Evolutionary conservation across 92 coral and sea anemone genomes (phyloP), one percentile per base, ranked within the genome.

Genomic region (Metridium senile): DNA sequence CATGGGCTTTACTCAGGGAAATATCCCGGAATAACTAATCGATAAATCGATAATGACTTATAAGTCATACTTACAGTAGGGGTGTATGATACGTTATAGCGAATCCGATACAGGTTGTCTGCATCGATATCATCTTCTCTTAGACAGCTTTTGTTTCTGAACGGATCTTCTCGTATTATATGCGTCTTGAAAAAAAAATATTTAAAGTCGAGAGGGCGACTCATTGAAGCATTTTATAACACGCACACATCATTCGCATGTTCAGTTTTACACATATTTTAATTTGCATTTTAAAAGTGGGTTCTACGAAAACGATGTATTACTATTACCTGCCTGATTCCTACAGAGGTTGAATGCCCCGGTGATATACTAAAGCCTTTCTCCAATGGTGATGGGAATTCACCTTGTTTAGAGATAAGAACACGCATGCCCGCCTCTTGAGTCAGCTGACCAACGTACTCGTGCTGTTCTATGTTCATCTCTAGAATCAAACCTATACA

Each of bases 341-440:
- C 93, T 18, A 68, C 78, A 33, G 87, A 78, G 0, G 86, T 84
- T 11, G 93, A 87, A 22, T 66, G 75, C 28, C 93, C 93, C 11
- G 93, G 93, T 19, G 93, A 62, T 27, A 88, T 31, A 33, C 93
- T 88, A 28, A 88, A 46, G 21, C 93, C 93, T 64, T 73, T 79
- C 77, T 88, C 93, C 58, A 88, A 58, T 56, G 93, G 93, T 58
- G 86, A 84, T 27, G 93, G 83, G 86, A 88, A 84, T 67, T 84
- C 76, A 1, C 89, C 89, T 45, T 84, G 88, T 31, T 79, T 80
- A 0, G 89, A 79, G 26, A 88, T 83, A 2, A 72, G 79, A 56
- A 88, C 61, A 53, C 86, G 86, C 21, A 88, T 88, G 26, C 93
- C 93, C 39, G 93, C 89, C 33, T 88, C 93, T 51, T 86, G 86